Percentiles rank a stretch among this genome's conserved stretches.
phyloP scores from a whole-genome alignment of 2,113 vertebrate species.

The Protobothrops mucrosquamatus region DNA sequence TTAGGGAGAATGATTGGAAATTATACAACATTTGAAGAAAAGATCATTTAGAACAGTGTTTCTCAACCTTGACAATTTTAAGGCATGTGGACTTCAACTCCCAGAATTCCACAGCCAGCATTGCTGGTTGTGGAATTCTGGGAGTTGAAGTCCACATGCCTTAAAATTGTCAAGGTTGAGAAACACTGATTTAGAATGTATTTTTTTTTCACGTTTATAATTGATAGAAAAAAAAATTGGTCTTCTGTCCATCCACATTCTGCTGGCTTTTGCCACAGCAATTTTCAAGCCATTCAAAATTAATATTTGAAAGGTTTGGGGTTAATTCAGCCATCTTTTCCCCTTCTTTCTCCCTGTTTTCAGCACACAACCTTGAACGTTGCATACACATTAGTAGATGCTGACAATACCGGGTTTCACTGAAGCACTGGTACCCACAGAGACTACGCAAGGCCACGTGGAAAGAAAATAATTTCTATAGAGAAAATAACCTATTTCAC shows the following conservation, averaged over 20 bases:
- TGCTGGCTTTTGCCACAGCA: background rate
- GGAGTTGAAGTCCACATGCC: too few relatives aligned
- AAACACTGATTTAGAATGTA: too few relatives aligned
- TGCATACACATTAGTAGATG: background rate
- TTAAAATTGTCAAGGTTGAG: too few relatives aligned
- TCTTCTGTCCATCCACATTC: background rate
- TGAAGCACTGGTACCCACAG: background rate
- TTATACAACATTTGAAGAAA: too few relatives aligned
- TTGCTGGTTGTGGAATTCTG: too few relatives aligned
- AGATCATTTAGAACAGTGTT: too few relatives aligned
- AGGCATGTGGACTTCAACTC: too few relatives aligned
- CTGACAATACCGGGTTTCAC: slow-evolving; percentile 24
- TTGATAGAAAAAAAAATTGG: background rate
- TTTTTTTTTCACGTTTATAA: background rate
- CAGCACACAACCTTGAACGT: fast-evolving
- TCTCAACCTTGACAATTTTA: too few relatives aligned
- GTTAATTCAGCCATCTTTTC: fast-evolving
- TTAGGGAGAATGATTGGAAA: background rate
- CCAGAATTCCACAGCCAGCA: too few relatives aligned
- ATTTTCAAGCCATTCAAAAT: slow-evolving; percentile 11
- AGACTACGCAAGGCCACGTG: background rate
- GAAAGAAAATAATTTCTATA: slow-evolving; percentile 15
- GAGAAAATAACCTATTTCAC: background rate
- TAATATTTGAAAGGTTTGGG: background rate
- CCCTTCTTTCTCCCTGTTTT: background rate